Evolutionary conservation across 1,140 invertebrate genomes (phyloP).

Genomic region (Druon quercuslanigerum): DNA sequence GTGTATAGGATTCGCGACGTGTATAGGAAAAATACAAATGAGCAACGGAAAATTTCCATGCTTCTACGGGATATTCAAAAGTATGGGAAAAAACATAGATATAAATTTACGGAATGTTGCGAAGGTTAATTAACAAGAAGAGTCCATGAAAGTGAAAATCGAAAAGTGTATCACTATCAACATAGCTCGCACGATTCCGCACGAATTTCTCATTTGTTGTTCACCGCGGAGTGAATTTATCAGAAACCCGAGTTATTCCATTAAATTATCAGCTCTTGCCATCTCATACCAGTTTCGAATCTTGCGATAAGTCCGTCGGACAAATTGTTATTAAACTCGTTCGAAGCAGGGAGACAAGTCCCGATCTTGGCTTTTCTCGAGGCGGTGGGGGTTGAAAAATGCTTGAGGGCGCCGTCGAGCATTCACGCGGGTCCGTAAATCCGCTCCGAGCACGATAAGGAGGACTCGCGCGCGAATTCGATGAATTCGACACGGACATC

Average conservation of each 20-base stretch:
- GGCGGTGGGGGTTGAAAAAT: slow-evolving; percentile 5
- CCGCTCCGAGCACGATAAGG: slow-evolving; percentile 45
- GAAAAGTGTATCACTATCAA: slow-evolving; percentile 27
- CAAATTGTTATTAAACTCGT: slow-evolving; percentile 31
- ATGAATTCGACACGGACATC: slow-evolving; percentile 56
- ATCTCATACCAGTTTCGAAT: slow-evolving; percentile 24
- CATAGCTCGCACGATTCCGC: slow-evolving; percentile 25
- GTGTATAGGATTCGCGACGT: no score
- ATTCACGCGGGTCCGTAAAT: slow-evolving; percentile 31
- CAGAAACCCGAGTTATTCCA: slow-evolving; percentile 30
- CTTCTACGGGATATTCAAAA: no score
- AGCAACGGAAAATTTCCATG: no score
- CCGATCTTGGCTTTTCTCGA: neutral
- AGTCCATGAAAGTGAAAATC: slow-evolving; percentile 1
- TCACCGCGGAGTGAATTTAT: slow-evolving; percentile 26
- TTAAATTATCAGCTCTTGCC: slow-evolving; percentile 29
- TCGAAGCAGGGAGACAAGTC: slow-evolving; percentile 5
- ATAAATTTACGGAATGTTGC: neutral
- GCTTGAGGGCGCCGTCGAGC: slow-evolving; percentile 31
- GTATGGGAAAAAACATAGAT: neutral
- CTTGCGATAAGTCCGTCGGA: slow-evolving; percentile 8
- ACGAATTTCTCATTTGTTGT: slow-evolving; percentile 27
- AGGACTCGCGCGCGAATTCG: slow-evolving; percentile 57
- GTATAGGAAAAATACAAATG: no score
- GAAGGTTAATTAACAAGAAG: slow-evolving; percentile 19